Base-by-base conservation (phyloP, 2,888 invertebrate species). In the Octonoba sinensis region DNA sequence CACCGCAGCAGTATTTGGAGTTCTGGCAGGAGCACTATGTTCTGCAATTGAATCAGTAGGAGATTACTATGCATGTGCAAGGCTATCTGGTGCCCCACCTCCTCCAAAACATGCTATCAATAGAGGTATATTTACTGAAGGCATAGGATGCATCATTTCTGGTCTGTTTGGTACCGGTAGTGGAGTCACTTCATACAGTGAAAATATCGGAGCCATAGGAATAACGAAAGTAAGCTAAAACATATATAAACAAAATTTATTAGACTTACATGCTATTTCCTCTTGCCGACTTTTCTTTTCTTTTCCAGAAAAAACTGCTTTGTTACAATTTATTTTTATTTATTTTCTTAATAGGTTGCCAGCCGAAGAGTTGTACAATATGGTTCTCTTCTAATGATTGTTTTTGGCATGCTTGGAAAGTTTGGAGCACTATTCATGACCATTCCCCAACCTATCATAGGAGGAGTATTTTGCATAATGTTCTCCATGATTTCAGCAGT, bases 31-130 rank as follows among this genome's bases (percentile, higher is more conserved):
- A 0, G 93, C 94, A 24, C 87, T 94, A 47, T 93, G 94, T 0
- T 94, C 94, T 85, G 93, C 94, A 0, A 93, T 94, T 16, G 94
- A 94, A 88, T 94, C 94, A 4, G 92, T 96, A 82, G 95, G 95
- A 86, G 96, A 96, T 88, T 96, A 96, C 89, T 95, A 95, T 71
- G 95, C 95, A n/a, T 95, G 95, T 1, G 94, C 96, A 13, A 87
- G 90, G 82, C 88, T 91, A 46, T 88, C 89, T 18, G 88, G 76
- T 11, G 85, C 83, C 13, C 87, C 89, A 6, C 87, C 88, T 1
- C 90, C 90, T 3, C 90, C 90, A 1, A 87, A 88, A 36, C 89
- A 89, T 83, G 90, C 90, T 0, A 87, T 90, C 65, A 90, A 90
- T 85, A 86, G 90, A 66, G 90, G 90, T 24, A 89, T 88, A 49